Evolutionary conservation across 2,888 invertebrate species (phyloP), one percentile per base, ranked within the genome.

Genomic region (Noctua pronuba): DNA sequence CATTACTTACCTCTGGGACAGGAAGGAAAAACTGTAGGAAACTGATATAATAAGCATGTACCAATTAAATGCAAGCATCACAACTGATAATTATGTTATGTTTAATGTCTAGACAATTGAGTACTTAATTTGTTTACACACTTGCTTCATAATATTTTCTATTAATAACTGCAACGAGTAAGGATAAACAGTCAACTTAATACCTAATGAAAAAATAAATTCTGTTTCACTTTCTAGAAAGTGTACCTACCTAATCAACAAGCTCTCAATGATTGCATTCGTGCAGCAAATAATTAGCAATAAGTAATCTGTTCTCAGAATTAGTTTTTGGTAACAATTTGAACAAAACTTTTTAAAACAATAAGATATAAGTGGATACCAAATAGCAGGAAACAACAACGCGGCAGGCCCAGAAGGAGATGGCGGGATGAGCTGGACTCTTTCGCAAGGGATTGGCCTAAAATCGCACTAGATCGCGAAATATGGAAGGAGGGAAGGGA

Each of bases 1-100:
- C 6, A 62, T 75, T 75, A 77, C 65, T 73, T 77, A 65, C 62
- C 31, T 60, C 5, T 31, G 35, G 18, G 24, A 70, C 44, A 70
- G 80, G 78, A 82, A 87, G 87, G 82, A 86, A 85, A 87, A 69
- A 62, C 41, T 62, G 13, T 69, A 85, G 75, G 75, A 79, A 86
- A 85, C 41, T 80, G 72, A 79, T 87, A 80, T 60, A 75, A 41
- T 65, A 41, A n/a, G 41, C 49, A 31, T 69, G 76, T 38, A 70
- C 62, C 28, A 76, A 82, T 88, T 83, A 78, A 46, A 41, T 58
- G 10, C 7, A 68, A 76, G 35, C 69, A 77, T 35, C 74, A 75
- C 69, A 77, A 64, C 65, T 62, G 66, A 77, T 75, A 83, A 70
- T 71, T 67, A 83, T 79, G 31, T 79, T 70, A 58, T 65, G 21